Percentiles rank a stretch among this genome's conserved stretches.
These are phyloP conservation scores for Ostrea denselamellosa DNA, from an alignment of 1,140 invertebrate species.

Conservation along the genomic window DNA sequence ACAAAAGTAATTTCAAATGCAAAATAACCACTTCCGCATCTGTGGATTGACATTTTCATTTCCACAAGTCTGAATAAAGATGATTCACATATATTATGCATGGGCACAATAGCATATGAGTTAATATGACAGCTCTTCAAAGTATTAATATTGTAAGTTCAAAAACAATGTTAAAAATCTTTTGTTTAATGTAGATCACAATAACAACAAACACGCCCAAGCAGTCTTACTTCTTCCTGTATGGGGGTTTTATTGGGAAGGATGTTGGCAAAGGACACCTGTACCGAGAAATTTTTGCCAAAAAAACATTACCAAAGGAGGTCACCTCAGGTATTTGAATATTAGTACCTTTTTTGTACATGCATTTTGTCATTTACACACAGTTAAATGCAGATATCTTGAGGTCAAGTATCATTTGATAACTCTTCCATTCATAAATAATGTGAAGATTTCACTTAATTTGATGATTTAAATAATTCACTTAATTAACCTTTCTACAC, in stretches of 20 bases:
- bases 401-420: neutral
- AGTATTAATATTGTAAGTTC: no score
- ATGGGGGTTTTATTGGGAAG: conserved; percentile 75
- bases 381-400: neutral
- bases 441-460: neutral
- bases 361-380: neutral
- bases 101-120: no score
- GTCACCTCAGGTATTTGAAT: conserved; percentile 55
- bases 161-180: no score
- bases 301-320: conserved; percentile 61
- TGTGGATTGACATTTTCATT: no score
- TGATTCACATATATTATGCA: no score
- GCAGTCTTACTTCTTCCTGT: conserved; percentile 74
- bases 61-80: no score
- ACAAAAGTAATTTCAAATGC: no score
- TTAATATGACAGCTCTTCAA: no score
- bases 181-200: conserved; percentile 63
- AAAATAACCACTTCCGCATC: no score
- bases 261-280: conserved; percentile 74
- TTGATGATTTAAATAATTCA: neutral
- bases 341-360: conserved; percentile 6
- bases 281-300: conserved; percentile 70
- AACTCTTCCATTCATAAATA: neutral
- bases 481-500: neutral
- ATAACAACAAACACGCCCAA: conserved; percentile 69